Percentiles rank a stretch among this genome's conserved stretches.
These are phyloP conservation scores for Ptychadena robeensis DNA, from an alignment of 2,797 vertebrate genomes.

Conservation along the genomic window DNA sequence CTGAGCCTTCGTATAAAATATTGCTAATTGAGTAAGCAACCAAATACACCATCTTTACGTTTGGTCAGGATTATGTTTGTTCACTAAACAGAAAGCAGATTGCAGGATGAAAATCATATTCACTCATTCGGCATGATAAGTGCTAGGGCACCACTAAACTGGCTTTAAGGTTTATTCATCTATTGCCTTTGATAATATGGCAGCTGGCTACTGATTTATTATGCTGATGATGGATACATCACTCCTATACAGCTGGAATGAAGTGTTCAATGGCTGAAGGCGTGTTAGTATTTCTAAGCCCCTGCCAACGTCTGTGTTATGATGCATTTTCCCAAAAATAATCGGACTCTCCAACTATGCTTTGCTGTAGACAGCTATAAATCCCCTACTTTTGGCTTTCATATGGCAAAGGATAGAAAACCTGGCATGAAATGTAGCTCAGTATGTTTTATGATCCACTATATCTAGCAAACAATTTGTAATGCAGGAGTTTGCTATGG, in stretches of 20 bases:
- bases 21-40: background rate
- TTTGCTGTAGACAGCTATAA: conserved; percentile 45
- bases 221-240: conserved; percentile 39
- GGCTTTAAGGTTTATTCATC: conserved; percentile 31
- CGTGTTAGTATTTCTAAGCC: conserved; percentile 38
- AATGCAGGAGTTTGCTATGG: conserved; percentile 29
- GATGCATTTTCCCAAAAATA: conserved; percentile 40
- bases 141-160: conserved; percentile 4
- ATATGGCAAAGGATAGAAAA: conserved; percentile 41
- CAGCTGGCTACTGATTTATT: conserved; percentile 38
- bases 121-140: background rate
- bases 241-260: background rate
- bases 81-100: background rate
- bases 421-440: conserved; percentile 49
- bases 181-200: conserved; percentile 32
- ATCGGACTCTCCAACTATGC: conserved; percentile 20
- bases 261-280: conserved; percentile 40
- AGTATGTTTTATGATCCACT: conserved; percentile 44
- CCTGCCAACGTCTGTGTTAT: conserved; percentile 48
- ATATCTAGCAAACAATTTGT: conserved; percentile 49
- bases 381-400: conserved; percentile 47
- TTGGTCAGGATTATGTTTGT: background rate
- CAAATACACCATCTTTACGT: background rate
- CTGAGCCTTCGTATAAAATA: background rate
- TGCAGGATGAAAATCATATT: background rate